Evolutionary conservation across 1,140 invertebrate genomes (phyloP).

Genomic region (Lepidurus packardi): DNA sequence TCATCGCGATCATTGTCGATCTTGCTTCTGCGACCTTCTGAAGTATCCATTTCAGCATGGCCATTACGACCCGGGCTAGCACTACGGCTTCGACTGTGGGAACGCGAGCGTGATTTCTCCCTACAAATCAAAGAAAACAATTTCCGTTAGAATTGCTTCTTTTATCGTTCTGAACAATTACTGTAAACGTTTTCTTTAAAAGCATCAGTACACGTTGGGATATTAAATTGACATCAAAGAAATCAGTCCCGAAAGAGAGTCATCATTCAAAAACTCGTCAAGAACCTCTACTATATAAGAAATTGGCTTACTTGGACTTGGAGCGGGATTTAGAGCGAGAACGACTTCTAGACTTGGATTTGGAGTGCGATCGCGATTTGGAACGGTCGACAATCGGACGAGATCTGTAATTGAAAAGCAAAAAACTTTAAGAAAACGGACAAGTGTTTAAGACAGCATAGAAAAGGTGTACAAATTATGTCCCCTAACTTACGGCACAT

Average conservation of each 20-base stretch:
- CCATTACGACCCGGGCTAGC: neutral
- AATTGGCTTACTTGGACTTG: constrained; percentile 43
- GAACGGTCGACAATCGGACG: constrained; percentile 24
- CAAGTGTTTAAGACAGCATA: neutral
- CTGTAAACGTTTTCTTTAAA: neutral
- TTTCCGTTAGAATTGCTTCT: neutral
- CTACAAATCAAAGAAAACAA: neutral
- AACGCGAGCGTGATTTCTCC: constrained; percentile 30
- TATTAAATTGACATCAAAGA: constrained; percentile 13
- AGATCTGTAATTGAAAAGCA: neutral
- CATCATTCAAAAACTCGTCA: neutral
- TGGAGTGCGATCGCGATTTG: constrained; percentile 50
- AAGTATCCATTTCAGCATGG: neutral
- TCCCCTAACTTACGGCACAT: constrained; percentile 31
- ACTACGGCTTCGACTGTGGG: constrained; percentile 24
- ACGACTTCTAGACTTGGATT: constrained; percentile 50
- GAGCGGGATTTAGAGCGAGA: constrained; percentile 48
- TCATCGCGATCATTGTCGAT: neutral
- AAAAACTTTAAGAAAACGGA: neutral
- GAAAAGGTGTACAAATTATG: no score
- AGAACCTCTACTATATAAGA: neutral
- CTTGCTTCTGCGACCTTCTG: neutral
- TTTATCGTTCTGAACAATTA: neutral
- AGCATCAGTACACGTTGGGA: neutral
- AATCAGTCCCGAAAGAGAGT: constrained; percentile 31